phyloP scores from a whole-genome alignment of 2,888 invertebrate species.

The Agriopis marginaria region DNA sequence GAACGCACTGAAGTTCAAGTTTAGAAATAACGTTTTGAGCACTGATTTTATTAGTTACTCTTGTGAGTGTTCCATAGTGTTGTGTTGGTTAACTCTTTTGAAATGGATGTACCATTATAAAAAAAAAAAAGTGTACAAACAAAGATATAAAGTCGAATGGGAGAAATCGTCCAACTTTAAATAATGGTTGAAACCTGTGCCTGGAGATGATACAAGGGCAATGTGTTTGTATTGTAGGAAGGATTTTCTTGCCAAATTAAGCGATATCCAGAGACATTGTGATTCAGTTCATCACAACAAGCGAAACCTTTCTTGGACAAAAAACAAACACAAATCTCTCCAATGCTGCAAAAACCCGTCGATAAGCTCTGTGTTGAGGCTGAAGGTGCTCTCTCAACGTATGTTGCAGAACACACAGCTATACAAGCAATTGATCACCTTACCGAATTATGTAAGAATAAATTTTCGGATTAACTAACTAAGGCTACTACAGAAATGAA shows the following conservation, averaged over 20 bases:
- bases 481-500: slow-evolving; percentile 29
- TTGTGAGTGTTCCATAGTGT: slow-evolving; percentile 36
- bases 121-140: slow-evolving; percentile 11
- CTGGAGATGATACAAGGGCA: slow-evolving; percentile 38
- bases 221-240: slow-evolving; percentile 41
- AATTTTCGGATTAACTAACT: slow-evolving; percentile 7
- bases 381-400: slow-evolving; percentile 37
- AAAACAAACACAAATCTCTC: slow-evolving; percentile 28
- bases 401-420: slow-evolving; percentile 40
- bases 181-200: slow-evolving; percentile 42
- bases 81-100: slow-evolving; percentile 33
- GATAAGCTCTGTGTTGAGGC: slow-evolving; percentile 35
- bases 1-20: slow-evolving; percentile 39
- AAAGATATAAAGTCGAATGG: slow-evolving; percentile 36
- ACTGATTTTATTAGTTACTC: slow-evolving; percentile 32
- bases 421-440: slow-evolving; percentile 39
- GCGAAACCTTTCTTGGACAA: slow-evolving; percentile 41
- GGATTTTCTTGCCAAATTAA: slow-evolving; percentile 28
- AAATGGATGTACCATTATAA: slow-evolving; percentile 33
- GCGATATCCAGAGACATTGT: slow-evolving; percentile 36
- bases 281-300: slow-evolving; percentile 41
- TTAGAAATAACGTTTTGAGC: slow-evolving; percentile 31
- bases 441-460: slow-evolving; percentile 32
- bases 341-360: slow-evolving; percentile 38
- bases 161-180: slow-evolving; percentile 33